A percentile compares a stretch with the other conserved stretches of the same genome.
Conservation (phyloP, 2,113 vertebrate genomes). For the Eublepharis macularius region DNA sequence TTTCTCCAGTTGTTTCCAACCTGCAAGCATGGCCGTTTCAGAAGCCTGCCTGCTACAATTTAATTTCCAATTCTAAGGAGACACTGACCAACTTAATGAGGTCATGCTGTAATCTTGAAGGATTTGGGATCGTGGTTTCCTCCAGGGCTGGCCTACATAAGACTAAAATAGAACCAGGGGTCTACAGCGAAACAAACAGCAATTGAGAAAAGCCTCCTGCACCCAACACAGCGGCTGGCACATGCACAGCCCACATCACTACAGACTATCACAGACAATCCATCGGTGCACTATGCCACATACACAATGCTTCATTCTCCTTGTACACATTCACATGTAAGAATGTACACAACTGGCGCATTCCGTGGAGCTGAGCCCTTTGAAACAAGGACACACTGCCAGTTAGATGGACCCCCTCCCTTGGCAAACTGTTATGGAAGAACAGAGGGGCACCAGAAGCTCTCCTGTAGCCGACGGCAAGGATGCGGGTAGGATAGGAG, state of each 20-base stretch:
- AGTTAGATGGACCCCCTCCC: too few species aligned
- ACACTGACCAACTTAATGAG: rapidly evolving
- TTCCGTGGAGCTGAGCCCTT: too few species aligned
- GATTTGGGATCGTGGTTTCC: rapidly evolving
- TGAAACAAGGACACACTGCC: too few species aligned
- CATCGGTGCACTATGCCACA: not conserved
- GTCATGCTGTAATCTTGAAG: rapidly evolving
- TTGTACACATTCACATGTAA: not conserved
- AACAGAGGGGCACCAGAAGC: too few species aligned
- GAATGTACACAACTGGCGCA: too few species aligned
- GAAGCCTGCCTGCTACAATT: conserved; percentile 2
- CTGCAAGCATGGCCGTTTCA: not conserved
- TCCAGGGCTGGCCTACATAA: not conserved
- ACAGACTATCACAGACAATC: not conserved
- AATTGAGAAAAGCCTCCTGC: not conserved
- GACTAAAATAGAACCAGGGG: not conserved
- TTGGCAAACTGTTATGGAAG: too few species aligned
- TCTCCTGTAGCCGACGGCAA: too few species aligned
- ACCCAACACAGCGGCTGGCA: not conserved
- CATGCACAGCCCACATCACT: not conserved
- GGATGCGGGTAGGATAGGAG: too few species aligned
- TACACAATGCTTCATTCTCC: not conserved
- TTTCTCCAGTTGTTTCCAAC: not conserved
- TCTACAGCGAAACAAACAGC: too few species aligned
- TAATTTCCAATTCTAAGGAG: not conserved